These are phyloP conservation scores for Polydrusus cervinus DNA, from an alignment of 2,888 invertebrate genomes.

Conservation along the genomic window DNA sequence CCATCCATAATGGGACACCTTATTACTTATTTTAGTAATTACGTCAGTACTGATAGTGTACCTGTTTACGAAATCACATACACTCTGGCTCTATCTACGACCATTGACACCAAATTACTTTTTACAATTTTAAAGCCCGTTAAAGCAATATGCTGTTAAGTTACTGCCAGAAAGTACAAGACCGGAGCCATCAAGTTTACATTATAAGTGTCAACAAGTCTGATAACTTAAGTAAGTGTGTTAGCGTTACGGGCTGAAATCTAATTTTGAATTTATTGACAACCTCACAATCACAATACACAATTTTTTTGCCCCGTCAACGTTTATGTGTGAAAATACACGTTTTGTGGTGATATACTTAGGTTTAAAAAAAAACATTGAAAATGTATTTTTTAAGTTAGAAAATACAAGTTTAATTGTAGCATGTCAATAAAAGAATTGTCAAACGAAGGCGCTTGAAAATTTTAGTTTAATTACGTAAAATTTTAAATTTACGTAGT, in stretches of 20 bases:
- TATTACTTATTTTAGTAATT: no score
- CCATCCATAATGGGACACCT: no score
- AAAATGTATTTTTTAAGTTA: constrained; percentile 2
- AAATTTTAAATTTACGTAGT: no score
- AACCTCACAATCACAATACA: constrained; percentile 5
- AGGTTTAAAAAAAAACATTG: constrained; percentile 12
- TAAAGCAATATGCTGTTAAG: not conserved
- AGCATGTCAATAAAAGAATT: not conserved
- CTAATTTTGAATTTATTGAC: not conserved
- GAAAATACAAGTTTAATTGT: not conserved
- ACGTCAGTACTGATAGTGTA: no score
- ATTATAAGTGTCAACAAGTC: no score
- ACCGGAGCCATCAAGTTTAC: no score
- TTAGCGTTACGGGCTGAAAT: no score
- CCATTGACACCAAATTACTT: not conserved
- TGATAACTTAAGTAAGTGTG: no score
- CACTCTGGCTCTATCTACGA: no score
- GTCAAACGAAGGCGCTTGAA: not conserved
- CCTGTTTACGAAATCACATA: no score
- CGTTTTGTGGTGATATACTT: constrained; percentile 27
- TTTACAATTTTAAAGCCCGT: not conserved
- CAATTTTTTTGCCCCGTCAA: constrained; percentile 8
- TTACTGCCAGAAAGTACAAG: no score
- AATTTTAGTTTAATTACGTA: not conserved
- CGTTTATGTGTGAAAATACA: constrained; percentile 13